Percentiles rank a stretch among this genome's conserved stretches.
Evolutionary conservation across 2,888 invertebrate species (phyloP).

Genomic region (Campoplex capitator): DNA sequence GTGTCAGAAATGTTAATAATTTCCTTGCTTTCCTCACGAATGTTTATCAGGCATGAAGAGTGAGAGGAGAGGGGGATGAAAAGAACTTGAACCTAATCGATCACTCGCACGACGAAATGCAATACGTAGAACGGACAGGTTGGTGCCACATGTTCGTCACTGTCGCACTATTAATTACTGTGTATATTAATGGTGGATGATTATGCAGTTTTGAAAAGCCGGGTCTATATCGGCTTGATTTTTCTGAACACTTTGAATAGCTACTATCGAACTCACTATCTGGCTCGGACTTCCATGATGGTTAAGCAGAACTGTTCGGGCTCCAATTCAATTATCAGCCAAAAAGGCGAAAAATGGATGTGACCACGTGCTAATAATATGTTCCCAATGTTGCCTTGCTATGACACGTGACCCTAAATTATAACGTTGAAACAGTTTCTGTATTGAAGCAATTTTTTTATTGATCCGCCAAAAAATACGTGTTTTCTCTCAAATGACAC

Average conservation of each 20-base stretch:
- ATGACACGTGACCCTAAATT: neutral
- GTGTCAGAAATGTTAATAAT: conserved; percentile 35
- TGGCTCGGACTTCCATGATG: neutral
- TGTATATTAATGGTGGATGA: conserved; percentile 58
- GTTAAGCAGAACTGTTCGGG: neutral
- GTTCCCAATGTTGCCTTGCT: neutral
- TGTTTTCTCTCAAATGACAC: neutral
- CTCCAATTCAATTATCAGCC: neutral
- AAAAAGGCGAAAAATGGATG: neutral
- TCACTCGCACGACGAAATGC: conserved; percentile 73
- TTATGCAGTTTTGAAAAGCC: conserved; percentile 32
- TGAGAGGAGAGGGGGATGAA: neutral
- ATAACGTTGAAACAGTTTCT: neutral
- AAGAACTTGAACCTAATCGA: conserved; percentile 72
- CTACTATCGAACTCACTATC: conserved; percentile 2
- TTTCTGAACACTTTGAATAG: conserved; percentile 3
- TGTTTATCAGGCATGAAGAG: conserved; percentile 69
- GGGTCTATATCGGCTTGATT: neutral
- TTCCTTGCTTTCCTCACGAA: conserved; percentile 70
- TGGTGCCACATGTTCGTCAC: conserved; percentile 71
- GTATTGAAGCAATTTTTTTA: neutral
- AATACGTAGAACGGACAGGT: conserved; percentile 70
- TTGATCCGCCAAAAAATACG: neutral
- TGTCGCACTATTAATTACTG: conserved; percentile 77
- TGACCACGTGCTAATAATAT: neutral